Evolutionary conservation across 1,140 invertebrate genomes (phyloP).

Genomic region (Pygmarrhopalites habei): DNA sequence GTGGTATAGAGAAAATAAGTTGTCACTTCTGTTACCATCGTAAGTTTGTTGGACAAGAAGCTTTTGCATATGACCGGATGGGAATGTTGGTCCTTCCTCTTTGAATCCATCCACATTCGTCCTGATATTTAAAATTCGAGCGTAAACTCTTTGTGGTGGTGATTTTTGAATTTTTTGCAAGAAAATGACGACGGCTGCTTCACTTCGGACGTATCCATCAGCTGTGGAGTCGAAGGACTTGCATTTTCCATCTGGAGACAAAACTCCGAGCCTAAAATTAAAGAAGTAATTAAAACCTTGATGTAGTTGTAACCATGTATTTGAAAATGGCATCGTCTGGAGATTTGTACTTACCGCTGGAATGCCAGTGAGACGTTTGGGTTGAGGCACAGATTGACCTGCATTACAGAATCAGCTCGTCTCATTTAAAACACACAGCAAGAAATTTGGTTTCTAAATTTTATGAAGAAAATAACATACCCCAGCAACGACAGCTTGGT

Average conservation of each 20-base stretch:
- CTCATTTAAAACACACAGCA: too few relatives aligned
- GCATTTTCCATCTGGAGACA: slow-evolving; percentile 77
- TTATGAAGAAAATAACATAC: too few relatives aligned
- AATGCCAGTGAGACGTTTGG: too few relatives aligned
- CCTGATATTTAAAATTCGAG: slow-evolving; percentile 73
- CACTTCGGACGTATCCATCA: neutral
- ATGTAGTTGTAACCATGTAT: too few relatives aligned
- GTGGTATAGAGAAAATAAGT: too few relatives aligned
- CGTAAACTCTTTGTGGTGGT: slow-evolving; percentile 67
- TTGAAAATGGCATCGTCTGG: too few relatives aligned
- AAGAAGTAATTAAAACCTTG: too few relatives aligned
- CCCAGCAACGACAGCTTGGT: slow-evolving; percentile 41
- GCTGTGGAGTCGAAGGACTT: slow-evolving; percentile 75
- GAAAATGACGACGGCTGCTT: neutral
- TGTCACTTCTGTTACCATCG: too few relatives aligned
- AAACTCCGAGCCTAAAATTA: slow-evolving; percentile 65
- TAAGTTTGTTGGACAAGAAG: slow-evolving; percentile 79
- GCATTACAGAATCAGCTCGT: too few relatives aligned
- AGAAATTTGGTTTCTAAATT: too few relatives aligned
- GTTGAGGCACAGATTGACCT: too few relatives aligned
- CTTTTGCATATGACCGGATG: slow-evolving; percentile 77
- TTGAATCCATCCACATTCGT: slow-evolving; percentile 86
- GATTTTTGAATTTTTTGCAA: neutral
- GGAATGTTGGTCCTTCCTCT: slow-evolving; percentile 82
- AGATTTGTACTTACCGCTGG: too few relatives aligned